phyloP scores from a whole-genome alignment of 2,888 invertebrate genomes.

The Ormyrus rosae region DNA sequence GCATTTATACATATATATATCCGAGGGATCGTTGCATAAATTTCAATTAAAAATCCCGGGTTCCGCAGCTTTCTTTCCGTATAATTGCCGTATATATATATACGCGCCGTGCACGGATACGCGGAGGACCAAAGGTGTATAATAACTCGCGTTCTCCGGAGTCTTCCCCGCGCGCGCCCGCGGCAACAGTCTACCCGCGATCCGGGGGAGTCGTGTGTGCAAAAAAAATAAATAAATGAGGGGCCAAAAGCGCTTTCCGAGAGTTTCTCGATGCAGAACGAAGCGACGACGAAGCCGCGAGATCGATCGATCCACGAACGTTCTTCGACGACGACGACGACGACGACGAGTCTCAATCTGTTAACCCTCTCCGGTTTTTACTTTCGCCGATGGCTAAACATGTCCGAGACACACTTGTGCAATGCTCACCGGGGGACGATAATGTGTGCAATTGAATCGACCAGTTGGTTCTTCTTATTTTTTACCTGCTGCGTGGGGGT shows the following conservation, averaged over 20 bases:
- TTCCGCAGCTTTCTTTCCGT: too few relatives aligned
- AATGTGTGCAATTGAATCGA: conserved; percentile 42
- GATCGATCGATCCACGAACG: background rate
- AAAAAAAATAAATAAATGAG: background rate
- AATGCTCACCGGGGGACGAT: conserved; percentile 3
- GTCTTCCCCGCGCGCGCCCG: conserved; percentile 48
- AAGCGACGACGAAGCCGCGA: background rate
- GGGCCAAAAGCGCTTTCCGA: conserved; percentile 54
- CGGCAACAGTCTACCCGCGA: conserved; percentile 2
- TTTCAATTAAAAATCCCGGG: too few relatives aligned
- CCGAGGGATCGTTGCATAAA: too few relatives aligned
- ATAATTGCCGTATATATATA: conserved; percentile 1
- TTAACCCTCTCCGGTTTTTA: background rate
- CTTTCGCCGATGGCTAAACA: background rate
- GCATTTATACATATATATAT: too few relatives aligned
- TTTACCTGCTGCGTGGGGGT: background rate
- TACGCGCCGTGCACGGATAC: conserved; percentile 52
- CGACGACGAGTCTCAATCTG: too few relatives aligned
- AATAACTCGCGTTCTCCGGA: conserved; percentile 56
- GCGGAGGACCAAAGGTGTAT: conserved; percentile 61
- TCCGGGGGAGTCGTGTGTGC: conserved; percentile 35
- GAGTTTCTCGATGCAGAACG: background rate
- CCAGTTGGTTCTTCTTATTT: conserved; percentile 21
- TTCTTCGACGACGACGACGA: background rate
- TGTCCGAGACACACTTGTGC: background rate